Percentiles rank a stretch among this genome's conserved stretches.
phyloP scores from a whole-genome alignment of 1,140 invertebrate species.

The Nasonia longicornis region DNA sequence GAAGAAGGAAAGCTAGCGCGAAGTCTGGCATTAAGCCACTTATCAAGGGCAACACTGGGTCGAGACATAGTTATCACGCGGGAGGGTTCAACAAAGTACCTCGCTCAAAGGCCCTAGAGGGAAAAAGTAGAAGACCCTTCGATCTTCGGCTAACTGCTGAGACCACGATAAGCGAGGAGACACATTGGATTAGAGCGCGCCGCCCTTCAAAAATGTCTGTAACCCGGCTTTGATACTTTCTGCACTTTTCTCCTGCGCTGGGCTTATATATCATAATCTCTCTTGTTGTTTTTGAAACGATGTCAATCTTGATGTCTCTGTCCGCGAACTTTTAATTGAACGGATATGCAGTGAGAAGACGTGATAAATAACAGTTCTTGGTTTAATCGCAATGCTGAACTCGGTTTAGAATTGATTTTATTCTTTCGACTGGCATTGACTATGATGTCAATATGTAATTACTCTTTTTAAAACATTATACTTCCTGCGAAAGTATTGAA shows the following conservation, averaged over 20 bases:
- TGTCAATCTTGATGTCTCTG: background rate
- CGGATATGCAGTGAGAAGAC: background rate
- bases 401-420: too few species aligned
- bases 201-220: conserved; percentile 19
- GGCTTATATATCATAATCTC: background rate
- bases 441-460: too few species aligned
- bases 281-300: background rate
- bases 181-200: conserved; percentile 29
- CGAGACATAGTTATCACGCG: conserved; percentile 27
- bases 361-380: too few species aligned
- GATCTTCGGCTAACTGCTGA: conserved; percentile 28
- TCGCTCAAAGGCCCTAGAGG: conserved; percentile 9
- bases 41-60: conserved; percentile 37
- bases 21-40: conserved; percentile 44
- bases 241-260: background rate
- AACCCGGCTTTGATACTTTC: conserved; percentile 15
- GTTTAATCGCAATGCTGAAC: too few species aligned
- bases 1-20: background rate
- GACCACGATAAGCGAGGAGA: conserved; percentile 27
- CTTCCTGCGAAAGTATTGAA: too few species aligned
- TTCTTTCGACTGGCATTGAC: too few species aligned
- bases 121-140: conserved; percentile 13
- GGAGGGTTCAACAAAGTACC: conserved; percentile 26
- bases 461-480: too few species aligned
- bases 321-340: background rate